A percentile compares a stretch with the other conserved stretches of the same genome.
These are phyloP conservation scores for Cataglyphis livida DNA, from an alignment of 2,888 invertebrate genomes.

Conservation along the genomic window DNA sequence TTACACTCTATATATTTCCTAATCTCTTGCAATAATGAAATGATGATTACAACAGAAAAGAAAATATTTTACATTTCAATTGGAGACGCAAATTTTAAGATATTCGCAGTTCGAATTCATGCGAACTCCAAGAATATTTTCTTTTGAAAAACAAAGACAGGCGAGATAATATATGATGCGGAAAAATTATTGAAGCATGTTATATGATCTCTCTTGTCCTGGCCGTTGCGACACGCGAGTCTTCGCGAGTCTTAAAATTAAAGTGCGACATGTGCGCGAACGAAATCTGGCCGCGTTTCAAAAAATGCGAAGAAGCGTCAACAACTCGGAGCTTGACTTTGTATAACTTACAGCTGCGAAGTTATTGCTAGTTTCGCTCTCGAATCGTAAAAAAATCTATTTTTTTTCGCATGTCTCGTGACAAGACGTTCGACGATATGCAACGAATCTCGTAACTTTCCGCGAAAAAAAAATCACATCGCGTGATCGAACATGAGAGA, in stretches of 20 bases:
- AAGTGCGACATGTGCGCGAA: slow-evolving; percentile 41
- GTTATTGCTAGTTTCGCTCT: slow-evolving; percentile 2
- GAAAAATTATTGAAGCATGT: slow-evolving; percentile 14
- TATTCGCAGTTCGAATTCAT: not conserved
- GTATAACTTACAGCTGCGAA: not conserved
- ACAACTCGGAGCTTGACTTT: not conserved
- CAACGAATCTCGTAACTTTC: not conserved
- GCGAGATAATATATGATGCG: not conserved
- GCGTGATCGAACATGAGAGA: not conserved
- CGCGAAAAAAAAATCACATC: not conserved
- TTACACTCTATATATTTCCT: not conserved
- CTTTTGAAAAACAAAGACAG: not conserved
- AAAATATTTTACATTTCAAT: not conserved
- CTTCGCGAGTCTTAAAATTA: slow-evolving; percentile 66
- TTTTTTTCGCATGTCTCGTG: slow-evolving; percentile 2
- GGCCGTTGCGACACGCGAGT: slow-evolving; percentile 60
- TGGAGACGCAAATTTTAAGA: not conserved
- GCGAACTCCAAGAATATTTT: too few relatives aligned
- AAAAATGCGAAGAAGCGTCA: slow-evolving; percentile 47
- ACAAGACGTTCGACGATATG: slow-evolving; percentile 1
- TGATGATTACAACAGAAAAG: not conserved
- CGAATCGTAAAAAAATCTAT: not conserved
- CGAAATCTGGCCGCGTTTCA: slow-evolving; percentile 68
- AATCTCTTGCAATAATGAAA: not conserved
- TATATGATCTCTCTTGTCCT: not conserved